These are phyloP conservation scores for Acheta domesticus DNA, from an alignment of 2,888 invertebrate genomes.

Conservation along the genomic window DNA sequence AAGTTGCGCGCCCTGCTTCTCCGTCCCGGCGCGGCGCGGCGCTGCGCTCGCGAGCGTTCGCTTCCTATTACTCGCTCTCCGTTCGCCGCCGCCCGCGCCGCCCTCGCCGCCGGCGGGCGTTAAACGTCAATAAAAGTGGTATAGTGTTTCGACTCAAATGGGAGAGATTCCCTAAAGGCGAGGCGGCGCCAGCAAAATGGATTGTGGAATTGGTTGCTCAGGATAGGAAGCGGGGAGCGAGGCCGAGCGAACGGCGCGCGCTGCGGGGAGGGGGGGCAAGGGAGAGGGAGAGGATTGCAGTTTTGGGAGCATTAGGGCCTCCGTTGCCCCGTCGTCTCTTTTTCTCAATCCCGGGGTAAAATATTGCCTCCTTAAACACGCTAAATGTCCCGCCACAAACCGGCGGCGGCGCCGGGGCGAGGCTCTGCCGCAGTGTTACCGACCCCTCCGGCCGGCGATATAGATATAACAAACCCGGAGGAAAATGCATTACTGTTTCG, in stretches of 20 bases:
- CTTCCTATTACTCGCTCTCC: background rate
- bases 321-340: slow-evolving; percentile 3
- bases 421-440: background rate
- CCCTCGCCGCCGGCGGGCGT: slow-evolving; percentile 23
- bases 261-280: background rate
- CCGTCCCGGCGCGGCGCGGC: background rate
- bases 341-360: slow-evolving; percentile 26
- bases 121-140: slow-evolving; percentile 37
- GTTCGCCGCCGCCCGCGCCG: background rate
- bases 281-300: slow-evolving; percentile 27
- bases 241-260: background rate
- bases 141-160: slow-evolving; percentile 31
- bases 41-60: background rate
- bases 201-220: slow-evolving; percentile 33
- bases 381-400: slow-evolving; percentile 34
- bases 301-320: slow-evolving; percentile 30
- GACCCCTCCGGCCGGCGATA: background rate
- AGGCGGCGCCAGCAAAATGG: slow-evolving; percentile 32
- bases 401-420: background rate
- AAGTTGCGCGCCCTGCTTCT: background rate
- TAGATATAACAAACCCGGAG: slow-evolving; percentile 22
- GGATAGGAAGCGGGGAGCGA: slow-evolving; percentile 27
- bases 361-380: slow-evolving; percentile 32
- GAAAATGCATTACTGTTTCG: slow-evolving; percentile 33
- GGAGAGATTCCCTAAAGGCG: slow-evolving; percentile 27